A percentile compares a stretch with the other conserved stretches of the same genome.
Conservation (phyloP, 2,888 invertebrate species). For the Tachina grossa region DNA sequence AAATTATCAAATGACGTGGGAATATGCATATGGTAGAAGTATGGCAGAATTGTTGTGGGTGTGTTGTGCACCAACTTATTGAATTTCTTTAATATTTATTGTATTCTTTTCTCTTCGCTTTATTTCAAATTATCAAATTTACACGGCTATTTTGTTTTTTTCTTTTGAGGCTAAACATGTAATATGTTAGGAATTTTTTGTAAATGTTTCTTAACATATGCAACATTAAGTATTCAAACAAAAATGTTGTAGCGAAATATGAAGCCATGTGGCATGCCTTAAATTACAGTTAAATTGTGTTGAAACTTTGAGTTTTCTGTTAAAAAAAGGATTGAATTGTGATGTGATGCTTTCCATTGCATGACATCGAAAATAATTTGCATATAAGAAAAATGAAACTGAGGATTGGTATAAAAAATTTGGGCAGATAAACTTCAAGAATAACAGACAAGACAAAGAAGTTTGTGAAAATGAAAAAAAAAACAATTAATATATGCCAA, state of each 20-base stretch:
- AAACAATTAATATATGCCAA: too few species aligned
- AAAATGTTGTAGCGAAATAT: slow-evolving; percentile 25
- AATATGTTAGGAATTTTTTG: slow-evolving; percentile 53
- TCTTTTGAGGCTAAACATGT: slow-evolving; percentile 50
- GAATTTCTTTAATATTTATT: slow-evolving; percentile 68
- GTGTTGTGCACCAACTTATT: slow-evolving; percentile 74
- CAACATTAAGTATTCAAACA: slow-evolving; percentile 32
- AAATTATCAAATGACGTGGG: slow-evolving; percentile 76
- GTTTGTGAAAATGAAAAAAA: too few species aligned
- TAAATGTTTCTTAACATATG: slow-evolving; percentile 26
- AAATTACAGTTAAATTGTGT: slow-evolving; percentile 58
- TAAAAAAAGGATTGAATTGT: slow-evolving; percentile 21
- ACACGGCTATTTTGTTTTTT: slow-evolving; percentile 44
- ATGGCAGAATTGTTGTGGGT: slow-evolving; percentile 75
- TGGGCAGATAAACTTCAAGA: neutral
- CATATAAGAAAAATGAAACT: neutral
- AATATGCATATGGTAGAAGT: slow-evolving; percentile 73
- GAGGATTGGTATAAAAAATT: neutral
- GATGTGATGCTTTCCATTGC: neutral
- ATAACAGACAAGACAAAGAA: too few species aligned
- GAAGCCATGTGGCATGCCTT: slow-evolving; percentile 58
- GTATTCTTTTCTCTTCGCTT: slow-evolving; percentile 31
- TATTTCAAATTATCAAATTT: slow-evolving; percentile 69
- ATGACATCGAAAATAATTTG: slow-evolving; percentile 17
- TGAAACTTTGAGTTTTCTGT: slow-evolving; percentile 12